These are phyloP conservation scores for Hypolimnas misippus DNA, from an alignment of 2,888 invertebrate genomes.

Conservation along the genomic window DNA sequence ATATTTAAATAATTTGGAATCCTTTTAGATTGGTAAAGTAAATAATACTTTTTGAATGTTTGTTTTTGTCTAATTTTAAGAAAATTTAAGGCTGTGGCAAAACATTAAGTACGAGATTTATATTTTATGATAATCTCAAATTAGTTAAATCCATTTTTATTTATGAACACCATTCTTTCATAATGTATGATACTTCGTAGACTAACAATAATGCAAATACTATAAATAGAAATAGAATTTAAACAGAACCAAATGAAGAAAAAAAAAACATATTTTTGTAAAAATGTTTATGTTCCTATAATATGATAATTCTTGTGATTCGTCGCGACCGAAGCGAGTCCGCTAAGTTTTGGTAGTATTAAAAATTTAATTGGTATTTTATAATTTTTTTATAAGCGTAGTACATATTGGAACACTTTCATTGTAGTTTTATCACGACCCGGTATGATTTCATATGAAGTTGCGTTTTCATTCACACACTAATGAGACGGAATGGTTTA, in stretches of 20 bases:
- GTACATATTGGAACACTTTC: not conserved
- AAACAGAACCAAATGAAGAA: conserved; percentile 62
- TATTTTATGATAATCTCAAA: conserved; percentile 17
- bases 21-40: too few relatives aligned
- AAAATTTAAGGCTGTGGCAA: conserved; percentile 17
- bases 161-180: conserved; percentile 30
- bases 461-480: not conserved
- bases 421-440: not conserved
- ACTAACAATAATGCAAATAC: conserved; percentile 38
- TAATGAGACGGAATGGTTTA: conserved; percentile 7
- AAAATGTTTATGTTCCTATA: conserved; percentile 68
- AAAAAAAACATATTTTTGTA: conserved; percentile 66
- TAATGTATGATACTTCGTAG: conserved; percentile 35
- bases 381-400: conserved; percentile 25
- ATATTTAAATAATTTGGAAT: too few relatives aligned
- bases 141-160: conserved; percentile 30
- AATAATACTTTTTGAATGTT: not conserved
- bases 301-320: conserved; percentile 55
- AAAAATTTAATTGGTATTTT: conserved; percentile 45
- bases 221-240: conserved; percentile 42
- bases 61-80: not conserved
- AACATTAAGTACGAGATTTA: conserved; percentile 14
- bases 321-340: conserved; percentile 45
- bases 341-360: conserved; percentile 48
- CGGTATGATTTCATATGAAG: not conserved